Conservation (phyloP, 2,888 invertebrate genomes). For the Marasmarcha lunaedactyla region DNA sequence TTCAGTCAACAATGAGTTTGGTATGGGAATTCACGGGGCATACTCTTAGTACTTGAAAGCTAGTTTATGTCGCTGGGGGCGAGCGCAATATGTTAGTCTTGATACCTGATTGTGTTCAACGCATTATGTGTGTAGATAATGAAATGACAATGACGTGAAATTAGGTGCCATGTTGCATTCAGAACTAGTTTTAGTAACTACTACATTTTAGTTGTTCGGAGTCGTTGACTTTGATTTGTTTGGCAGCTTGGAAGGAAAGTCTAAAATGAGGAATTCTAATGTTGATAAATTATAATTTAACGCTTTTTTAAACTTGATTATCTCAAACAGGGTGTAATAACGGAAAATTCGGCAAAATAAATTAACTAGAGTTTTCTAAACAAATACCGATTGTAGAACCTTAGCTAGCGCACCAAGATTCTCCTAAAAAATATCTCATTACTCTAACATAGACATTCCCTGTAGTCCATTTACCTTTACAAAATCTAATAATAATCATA, state of each 20-base stretch:
- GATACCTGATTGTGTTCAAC: conserved; percentile 9
- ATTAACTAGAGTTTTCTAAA: no score
- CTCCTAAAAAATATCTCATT: no score
- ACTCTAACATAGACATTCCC: no score
- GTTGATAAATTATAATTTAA: neutral
- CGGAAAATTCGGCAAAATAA: no score
- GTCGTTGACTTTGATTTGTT: neutral
- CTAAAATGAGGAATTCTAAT: conserved; percentile 3
- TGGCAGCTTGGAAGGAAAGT: neutral
- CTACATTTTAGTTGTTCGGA: neutral
- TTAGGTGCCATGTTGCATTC: neutral
- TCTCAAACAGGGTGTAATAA: no score
- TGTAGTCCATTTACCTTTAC: no score
- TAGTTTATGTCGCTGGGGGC: conserved; percentile 32
- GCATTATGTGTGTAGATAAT: conserved; percentile 22
- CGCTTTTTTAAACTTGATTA: no score
- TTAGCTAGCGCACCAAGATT: no score
- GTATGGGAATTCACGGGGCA: conserved; percentile 51
- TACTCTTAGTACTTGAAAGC: conserved; percentile 22
- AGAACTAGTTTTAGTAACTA: neutral
- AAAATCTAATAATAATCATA: no score
- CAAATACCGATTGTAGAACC: no score
- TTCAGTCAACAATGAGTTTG: conserved; percentile 56
- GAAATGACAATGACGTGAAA: conserved; percentile 27
- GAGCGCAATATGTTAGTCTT: conserved; percentile 13